phyloP scores from a whole-genome alignment of 2,113 vertebrate genomes.

The Chaenogobius annularis region DNA sequence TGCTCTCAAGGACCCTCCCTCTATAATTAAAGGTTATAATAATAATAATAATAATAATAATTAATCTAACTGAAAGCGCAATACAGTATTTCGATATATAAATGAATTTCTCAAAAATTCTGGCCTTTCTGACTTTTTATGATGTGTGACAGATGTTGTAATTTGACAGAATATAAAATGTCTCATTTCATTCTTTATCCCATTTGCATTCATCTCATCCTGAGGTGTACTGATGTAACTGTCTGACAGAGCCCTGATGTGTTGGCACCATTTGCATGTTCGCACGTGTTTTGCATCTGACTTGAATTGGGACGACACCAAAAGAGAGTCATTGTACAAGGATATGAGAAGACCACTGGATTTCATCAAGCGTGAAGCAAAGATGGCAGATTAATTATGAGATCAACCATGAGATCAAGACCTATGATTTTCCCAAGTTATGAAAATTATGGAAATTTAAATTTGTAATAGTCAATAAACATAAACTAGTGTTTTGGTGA shows the following conservation, averaged over 20 bases:
- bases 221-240: constrained; percentile 8
- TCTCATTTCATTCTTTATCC: constrained; percentile 1
- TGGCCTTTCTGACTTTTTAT: neutral
- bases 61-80: neutral
- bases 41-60: too few species aligned
- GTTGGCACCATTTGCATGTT: neutral
- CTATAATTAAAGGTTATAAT: too few species aligned
- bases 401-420: neutral
- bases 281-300: neutral
- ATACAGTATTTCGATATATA: neutral
- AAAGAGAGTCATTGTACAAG: neutral
- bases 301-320: neutral
- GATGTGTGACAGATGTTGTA: constrained; percentile 4
- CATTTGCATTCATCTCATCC: neutral
- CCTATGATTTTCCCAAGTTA: neutral
- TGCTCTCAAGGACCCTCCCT: too few species aligned
- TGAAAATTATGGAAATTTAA: too few species aligned
- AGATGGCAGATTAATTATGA: neutral
- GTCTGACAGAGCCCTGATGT: constrained; percentile 3
- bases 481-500: too few species aligned
- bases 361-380: neutral
- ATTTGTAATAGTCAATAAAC: too few species aligned
- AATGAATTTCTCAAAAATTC: neutral
- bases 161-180: constrained; percentile 3
- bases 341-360: neutral